A percentile compares a stretch with the other conserved stretches of the same genome.
phyloP scores from a whole-genome alignment of 1,140 invertebrate genomes.

The Telenomus remus region DNA sequence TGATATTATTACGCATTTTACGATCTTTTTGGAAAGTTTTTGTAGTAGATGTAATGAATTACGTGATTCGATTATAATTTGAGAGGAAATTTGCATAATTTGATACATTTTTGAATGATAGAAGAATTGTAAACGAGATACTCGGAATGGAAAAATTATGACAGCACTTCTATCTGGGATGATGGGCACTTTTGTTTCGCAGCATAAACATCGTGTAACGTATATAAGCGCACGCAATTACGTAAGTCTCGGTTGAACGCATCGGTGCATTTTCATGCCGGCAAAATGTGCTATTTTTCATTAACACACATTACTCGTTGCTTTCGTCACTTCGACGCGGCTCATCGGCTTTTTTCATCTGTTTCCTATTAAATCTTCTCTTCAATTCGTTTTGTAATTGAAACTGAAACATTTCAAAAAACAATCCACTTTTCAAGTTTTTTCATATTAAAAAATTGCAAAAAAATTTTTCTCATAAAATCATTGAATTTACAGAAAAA shows the following conservation, averaged over 20 bases:
- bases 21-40: too few relatives aligned
- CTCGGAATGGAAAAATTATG: conserved; percentile 10
- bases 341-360: conserved; percentile 19
- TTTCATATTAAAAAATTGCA: too few relatives aligned
- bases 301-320: conserved; percentile 40
- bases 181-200: conserved; percentile 38
- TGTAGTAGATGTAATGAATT: too few relatives aligned
- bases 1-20: too few relatives aligned
- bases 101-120: not conserved
- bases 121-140: not conserved
- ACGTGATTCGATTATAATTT: too few relatives aligned
- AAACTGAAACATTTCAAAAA: not conserved
- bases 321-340: conserved; percentile 35
- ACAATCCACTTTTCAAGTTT: too few relatives aligned
- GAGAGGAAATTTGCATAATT: too few relatives aligned
- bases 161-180: conserved; percentile 10
- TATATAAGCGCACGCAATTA: conserved; percentile 47
- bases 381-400: conserved; percentile 13
- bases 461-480: too few relatives aligned
- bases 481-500: too few relatives aligned
- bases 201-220: conserved; percentile 49
- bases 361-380: conserved; percentile 4
- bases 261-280: conserved; percentile 43
- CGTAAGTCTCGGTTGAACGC: conserved; percentile 45
- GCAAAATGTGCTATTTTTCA: conserved; percentile 44